Conservation (phyloP, 2,888 invertebrate species). For the Phytoseiulus persimilis region DNA sequence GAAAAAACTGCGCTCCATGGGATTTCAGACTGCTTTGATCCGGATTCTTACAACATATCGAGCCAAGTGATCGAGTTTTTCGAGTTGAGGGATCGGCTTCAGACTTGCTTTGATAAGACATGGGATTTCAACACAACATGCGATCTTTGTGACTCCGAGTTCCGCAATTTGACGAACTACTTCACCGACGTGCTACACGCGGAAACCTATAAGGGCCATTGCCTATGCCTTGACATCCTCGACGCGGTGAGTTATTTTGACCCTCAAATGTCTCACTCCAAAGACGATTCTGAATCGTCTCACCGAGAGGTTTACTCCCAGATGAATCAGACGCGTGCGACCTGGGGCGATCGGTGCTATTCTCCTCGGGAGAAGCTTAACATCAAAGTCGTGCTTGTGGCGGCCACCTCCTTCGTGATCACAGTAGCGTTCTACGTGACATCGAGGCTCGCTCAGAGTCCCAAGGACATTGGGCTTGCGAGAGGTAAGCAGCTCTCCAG, state of each 20-base stretch:
- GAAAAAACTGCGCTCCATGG: not conserved
- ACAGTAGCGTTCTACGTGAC: not conserved
- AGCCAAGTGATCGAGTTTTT: not conserved
- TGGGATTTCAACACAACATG: constrained; percentile 15
- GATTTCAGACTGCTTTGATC: not conserved
- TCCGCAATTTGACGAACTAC: not conserved
- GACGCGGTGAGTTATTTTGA: constrained; percentile 20
- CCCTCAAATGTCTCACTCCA: not conserved
- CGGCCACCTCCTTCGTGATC: not conserved
- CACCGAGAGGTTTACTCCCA: not conserved
- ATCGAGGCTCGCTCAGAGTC: not conserved
- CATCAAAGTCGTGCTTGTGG: not conserved
- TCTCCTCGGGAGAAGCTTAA: not conserved
- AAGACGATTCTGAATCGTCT: no score
- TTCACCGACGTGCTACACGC: not conserved
- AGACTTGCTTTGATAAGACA: not conserved
- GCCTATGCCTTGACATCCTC: constrained; percentile 13
- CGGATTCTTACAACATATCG: not conserved
- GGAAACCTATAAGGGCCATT: not conserved
- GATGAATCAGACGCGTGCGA: constrained; percentile 18
- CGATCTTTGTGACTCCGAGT: not conserved
- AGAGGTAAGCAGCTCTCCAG: not conserved
- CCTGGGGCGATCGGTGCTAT: not conserved
- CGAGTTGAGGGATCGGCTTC: not conserved
- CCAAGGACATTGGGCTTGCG: constrained; percentile 11